These are phyloP conservation scores for Octopus sinensis DNA, from an alignment of 1,140 invertebrate species.

Conservation along the genomic window DNA sequence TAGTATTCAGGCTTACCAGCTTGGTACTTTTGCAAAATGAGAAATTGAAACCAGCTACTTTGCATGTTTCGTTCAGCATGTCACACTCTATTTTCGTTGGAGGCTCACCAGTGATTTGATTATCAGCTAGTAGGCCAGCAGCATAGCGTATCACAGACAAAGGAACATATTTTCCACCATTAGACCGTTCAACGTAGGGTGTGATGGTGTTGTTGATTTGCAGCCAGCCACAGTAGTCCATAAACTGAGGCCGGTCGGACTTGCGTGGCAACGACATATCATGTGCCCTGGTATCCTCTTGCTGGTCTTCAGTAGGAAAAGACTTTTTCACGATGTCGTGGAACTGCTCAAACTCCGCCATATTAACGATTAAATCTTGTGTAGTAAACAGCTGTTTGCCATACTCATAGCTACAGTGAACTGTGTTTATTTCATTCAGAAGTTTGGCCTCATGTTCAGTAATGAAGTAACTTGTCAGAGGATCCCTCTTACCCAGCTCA, in stretches of 20 bases:
- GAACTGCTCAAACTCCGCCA: constrained; percentile 84
- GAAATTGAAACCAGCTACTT: constrained; percentile 49
- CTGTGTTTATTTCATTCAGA: constrained; percentile 88
- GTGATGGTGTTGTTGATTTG: constrained; percentile 90
- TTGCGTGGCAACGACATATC: neutral
- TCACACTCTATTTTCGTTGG: constrained; percentile 44
- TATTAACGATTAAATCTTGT: constrained; percentile 83
- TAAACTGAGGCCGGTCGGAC: constrained; percentile 34
- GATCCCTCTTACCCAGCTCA: constrained; percentile 48
- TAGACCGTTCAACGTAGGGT: constrained; percentile 70
- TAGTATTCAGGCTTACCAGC: constrained; percentile 42
- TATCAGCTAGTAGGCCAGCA: constrained; percentile 41
- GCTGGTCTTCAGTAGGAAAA: constrained; percentile 71
- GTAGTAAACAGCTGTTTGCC: constrained; percentile 83
- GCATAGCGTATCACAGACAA: constrained; percentile 66
- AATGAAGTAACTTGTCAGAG: constrained; percentile 84
- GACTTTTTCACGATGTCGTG: constrained; percentile 65
- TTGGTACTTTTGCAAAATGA: constrained; percentile 46
- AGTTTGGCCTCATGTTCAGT: constrained; percentile 84
- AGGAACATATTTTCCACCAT: constrained; percentile 81
- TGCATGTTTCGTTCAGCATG: constrained; percentile 48
- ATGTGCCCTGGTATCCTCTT: constrained; percentile 64
- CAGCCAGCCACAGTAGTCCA: constrained; percentile 86
- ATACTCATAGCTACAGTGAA: constrained; percentile 87
- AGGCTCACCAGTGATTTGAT: constrained; percentile 32